Base-by-base conservation (phyloP, 2,113 vertebrate species). In the Rhynchomys soricoides region DNA sequence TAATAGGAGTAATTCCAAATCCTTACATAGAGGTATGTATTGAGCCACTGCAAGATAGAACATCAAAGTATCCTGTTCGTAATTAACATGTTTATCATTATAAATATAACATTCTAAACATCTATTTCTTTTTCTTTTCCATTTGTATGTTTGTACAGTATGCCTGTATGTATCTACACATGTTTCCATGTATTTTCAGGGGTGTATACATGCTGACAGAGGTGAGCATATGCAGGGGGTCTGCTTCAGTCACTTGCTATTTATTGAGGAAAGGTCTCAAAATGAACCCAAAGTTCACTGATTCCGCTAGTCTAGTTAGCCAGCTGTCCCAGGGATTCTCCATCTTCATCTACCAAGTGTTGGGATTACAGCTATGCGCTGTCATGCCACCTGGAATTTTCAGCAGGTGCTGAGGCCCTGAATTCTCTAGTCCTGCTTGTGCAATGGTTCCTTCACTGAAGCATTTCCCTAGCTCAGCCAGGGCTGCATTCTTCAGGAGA, bases 1-100 rank as follows among this genome's bases (percentile, higher is more conserved):
- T 83, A 92, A 90, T 71, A 83, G 88, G 71, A 96, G 92, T 93
- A 92, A 90, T 93, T 95, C 48, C 68, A 93, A 95, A 93, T 90
- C 55, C 48, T 64, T 77, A 70, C 40, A 93, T 34, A 29, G 52
- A 75, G 37, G 15, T 95, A 50, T 89, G 26, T 95, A 95, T 95
- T 59, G 85, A 92, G 64, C 15, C 62, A 93, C 81, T 95, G 24
- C 81, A 96, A 24, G 40, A 15, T 68, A 95, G 16, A 90, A 86
- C 13, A 88, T 43, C 26, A 24, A 16, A 57, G 10, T 64, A 3
- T 88, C 21, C 48, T 77, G 45, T 90, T 93, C 57, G 88, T 64
- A 85, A 21, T 91, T 66, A 62, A 71, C 31, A 73, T 50, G 1
- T 89, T 91, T 40, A 78, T 31, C 74, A 86, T 94, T 26, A 93